Percentiles rank a stretch among this genome's conserved stretches.
phyloP scores from a whole-genome alignment of 2,113 vertebrate species.

The Phoxinus phoxinus region DNA sequence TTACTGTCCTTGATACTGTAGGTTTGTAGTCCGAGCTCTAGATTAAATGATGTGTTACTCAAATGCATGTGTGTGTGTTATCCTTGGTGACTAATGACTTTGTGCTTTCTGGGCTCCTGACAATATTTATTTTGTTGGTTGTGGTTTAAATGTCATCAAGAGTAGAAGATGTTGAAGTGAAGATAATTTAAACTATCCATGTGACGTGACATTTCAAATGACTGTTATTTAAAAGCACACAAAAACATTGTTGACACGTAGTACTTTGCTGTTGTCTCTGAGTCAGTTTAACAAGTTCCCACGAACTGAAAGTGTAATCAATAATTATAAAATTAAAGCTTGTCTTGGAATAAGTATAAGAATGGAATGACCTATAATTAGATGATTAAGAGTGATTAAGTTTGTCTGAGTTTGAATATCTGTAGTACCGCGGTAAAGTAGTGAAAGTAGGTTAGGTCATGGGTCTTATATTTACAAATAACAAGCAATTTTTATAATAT shows the following conservation, averaged over 20 bases:
- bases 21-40: not conserved
- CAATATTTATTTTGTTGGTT: conserved; percentile 16
- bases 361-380: conserved; percentile 39
- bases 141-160: not conserved
- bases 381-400: not conserved
- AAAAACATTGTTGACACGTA: not conserved
- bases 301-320: conserved; percentile 28
- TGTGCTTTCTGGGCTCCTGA: conserved; percentile 13
- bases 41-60: not conserved
- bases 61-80: not conserved
- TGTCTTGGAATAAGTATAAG: not conserved
- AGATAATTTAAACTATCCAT: conserved; percentile 10
- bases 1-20: not conserved
- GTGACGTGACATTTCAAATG: not conserved
- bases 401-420: not conserved
- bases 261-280: conserved; percentile 7
- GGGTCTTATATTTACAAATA: not conserved
- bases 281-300: not conserved
- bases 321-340: not conserved
- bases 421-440: not conserved
- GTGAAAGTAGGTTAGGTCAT: conserved; percentile 31
- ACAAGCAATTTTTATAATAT: not conserved
- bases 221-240: conserved; percentile 9
- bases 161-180: not conserved
- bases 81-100: conserved; percentile 13